These are phyloP conservation scores for Nyctereutes procyonoides DNA, from an alignment of 2,113 vertebrate species.

Conservation along the genomic window DNA sequence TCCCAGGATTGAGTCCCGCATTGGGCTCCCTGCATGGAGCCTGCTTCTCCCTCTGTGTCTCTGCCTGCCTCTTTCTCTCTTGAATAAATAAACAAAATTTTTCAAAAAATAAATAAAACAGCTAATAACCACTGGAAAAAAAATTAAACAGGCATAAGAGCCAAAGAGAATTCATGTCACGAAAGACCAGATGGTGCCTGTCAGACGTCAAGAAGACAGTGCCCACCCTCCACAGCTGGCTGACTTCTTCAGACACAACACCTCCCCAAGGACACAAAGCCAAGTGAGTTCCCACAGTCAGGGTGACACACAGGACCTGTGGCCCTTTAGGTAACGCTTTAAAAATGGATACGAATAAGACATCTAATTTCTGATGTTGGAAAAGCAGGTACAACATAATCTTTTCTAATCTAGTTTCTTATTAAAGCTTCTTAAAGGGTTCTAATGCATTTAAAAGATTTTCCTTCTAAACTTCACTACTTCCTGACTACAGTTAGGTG, in stretches of 20 bases:
- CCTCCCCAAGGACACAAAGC: background rate
- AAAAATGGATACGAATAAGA: background rate
- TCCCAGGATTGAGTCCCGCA: too few relatives aligned
- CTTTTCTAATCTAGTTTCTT: slow-evolving; percentile 12
- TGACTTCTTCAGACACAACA: background rate
- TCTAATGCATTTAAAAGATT: background rate
- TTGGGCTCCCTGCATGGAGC: too few relatives aligned
- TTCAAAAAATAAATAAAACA: too few relatives aligned
- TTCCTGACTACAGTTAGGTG: background rate
- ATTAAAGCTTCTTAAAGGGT: background rate
- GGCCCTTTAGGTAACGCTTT: background rate
- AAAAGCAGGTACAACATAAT: background rate
- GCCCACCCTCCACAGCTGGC: background rate
- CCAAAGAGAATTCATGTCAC: background rate
- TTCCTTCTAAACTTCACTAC: background rate
- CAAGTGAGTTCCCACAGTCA: background rate
- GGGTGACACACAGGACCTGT: background rate
- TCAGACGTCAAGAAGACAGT: background rate
- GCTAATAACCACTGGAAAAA: too few relatives aligned
- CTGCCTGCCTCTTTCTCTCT: too few relatives aligned
- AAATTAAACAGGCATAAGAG: background rate
- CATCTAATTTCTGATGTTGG: slow-evolving; percentile 1
- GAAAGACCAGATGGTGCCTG: background rate
- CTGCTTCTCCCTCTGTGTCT: too few relatives aligned
- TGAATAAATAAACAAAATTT: too few relatives aligned